Conservation (phyloP, 2,888 invertebrate genomes). For the Psylliodes chrysocephalus region DNA sequence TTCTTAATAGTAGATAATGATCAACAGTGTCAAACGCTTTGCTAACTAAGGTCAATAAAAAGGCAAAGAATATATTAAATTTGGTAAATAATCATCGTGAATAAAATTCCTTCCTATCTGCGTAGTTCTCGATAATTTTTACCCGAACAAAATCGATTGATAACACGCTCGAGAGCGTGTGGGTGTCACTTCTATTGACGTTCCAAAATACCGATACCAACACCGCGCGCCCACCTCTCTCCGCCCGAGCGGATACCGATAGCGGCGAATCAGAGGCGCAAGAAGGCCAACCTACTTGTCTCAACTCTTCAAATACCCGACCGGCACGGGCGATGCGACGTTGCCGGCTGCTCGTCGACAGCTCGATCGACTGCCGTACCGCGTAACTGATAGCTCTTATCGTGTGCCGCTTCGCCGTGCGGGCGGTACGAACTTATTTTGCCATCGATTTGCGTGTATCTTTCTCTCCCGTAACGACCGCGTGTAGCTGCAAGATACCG, state of each 20-base stretch:
- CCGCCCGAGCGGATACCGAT: neutral
- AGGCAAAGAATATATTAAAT: too few relatives aligned
- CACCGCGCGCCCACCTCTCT: neutral
- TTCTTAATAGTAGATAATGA: too few relatives aligned
- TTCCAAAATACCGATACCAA: constrained; percentile 2
- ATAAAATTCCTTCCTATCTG: too few relatives aligned
- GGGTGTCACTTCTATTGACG: neutral
- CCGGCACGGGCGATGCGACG: constrained; percentile 24
- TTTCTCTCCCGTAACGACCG: constrained; percentile 27
- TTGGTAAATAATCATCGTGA: too few relatives aligned
- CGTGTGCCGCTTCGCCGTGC: constrained; percentile 27
- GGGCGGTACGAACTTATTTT: constrained; percentile 25
- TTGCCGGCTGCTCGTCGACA: constrained; percentile 27
- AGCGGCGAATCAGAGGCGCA: constrained; percentile 22
- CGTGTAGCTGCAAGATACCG: constrained; percentile 7
- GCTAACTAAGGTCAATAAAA: too few relatives aligned
- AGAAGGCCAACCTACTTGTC: constrained; percentile 35
- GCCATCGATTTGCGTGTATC: constrained; percentile 42
- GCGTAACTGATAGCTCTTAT: constrained; percentile 7
- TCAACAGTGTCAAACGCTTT: too few relatives aligned
- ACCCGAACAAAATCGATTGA: too few relatives aligned
- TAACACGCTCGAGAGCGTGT: too few relatives aligned
- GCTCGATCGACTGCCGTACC: constrained; percentile 35
- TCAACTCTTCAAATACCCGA: constrained; percentile 35
- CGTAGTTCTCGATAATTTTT: too few relatives aligned